These are phyloP conservation scores for Anorthoa munda DNA, from an alignment of 2,888 invertebrate species.

Conservation along the genomic window DNA sequence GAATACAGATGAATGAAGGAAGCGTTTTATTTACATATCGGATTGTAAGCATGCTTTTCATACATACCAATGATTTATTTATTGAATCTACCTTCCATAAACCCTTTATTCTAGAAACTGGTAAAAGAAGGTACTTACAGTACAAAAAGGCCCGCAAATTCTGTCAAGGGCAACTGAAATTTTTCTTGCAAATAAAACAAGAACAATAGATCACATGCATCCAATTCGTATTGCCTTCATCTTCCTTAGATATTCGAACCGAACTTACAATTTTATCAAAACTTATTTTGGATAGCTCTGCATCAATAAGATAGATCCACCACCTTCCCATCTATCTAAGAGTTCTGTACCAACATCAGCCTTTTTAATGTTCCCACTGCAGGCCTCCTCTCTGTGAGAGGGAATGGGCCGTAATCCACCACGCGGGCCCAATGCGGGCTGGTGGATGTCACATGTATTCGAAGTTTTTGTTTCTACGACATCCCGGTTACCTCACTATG, in stretches of 20 bases:
- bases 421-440: too few species aligned
- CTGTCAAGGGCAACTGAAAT: too few species aligned
- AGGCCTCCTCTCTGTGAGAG: too few species aligned
- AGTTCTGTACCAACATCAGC: too few species aligned
- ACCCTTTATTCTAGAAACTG: background rate
- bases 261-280: background rate
- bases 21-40: constrained; percentile 7
- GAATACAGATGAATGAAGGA: constrained; percentile 27
- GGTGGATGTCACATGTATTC: too few species aligned
- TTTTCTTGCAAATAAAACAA: background rate
- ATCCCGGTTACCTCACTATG: too few species aligned
- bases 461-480: too few species aligned
- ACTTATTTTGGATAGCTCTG: background rate
- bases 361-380: too few species aligned
- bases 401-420: too few species aligned
- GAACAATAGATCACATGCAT: background rate
- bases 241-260: background rate
- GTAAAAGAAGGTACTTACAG: background rate
- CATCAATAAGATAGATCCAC: background rate
- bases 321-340: background rate
- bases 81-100: too few species aligned
- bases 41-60: background rate
- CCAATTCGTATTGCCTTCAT: background rate
- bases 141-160: background rate
- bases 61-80: background rate